Evolutionary conservation across 2,113 vertebrate species (phyloP).

Genomic region (Mobula hypostoma): DNA sequence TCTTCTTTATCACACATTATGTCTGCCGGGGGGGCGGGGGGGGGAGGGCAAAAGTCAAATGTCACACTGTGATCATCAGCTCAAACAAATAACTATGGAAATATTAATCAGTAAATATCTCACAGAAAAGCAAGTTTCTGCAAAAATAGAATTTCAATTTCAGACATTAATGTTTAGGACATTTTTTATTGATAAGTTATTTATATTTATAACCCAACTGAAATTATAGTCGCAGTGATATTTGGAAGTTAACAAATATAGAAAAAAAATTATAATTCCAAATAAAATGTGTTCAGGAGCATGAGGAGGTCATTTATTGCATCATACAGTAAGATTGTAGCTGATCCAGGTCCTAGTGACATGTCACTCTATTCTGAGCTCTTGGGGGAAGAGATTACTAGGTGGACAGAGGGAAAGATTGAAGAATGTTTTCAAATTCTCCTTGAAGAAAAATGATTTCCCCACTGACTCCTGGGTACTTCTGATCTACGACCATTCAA

Average conservation of each 20-base stretch:
- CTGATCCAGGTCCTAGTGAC: no score
- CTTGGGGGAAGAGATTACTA: no score
- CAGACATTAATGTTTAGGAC: not conserved
- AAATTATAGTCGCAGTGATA: not conserved
- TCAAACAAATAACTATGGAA: not conserved
- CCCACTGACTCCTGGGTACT: no score
- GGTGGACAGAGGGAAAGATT: no score
- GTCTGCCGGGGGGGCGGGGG: not conserved
- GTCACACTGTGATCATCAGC: not conserved
- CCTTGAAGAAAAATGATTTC: no score
- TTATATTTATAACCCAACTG: not conserved
- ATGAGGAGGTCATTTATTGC: not conserved
- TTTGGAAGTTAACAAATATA: not conserved
- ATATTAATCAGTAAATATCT: not conserved
- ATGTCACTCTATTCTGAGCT: no score
- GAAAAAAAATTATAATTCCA: not conserved
- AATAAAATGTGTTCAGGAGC: no score
- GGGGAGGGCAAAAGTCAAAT: not conserved
- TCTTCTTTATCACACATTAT: not conserved
- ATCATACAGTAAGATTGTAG: no score
- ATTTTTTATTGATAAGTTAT: slow-evolving; percentile 1
- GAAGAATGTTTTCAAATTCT: no score
- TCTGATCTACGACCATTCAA: no score
- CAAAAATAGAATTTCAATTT: no score
- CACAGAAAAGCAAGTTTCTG: not conserved